Evolutionary conservation across 2,888 invertebrate species (phyloP).

Genomic region (Volucella inflata): DNA sequence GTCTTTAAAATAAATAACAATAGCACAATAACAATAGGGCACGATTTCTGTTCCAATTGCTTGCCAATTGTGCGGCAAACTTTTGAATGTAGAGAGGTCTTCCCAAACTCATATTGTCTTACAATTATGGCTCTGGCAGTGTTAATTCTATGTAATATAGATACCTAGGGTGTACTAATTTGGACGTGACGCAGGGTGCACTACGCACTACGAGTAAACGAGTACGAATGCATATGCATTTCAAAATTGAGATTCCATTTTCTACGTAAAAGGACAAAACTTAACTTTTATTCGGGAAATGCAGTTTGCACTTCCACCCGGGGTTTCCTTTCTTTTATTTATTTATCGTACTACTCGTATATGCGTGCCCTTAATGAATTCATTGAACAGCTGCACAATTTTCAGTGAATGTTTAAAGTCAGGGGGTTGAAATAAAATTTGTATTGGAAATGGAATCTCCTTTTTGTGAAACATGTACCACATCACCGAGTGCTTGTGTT

Average conservation of each 20-base stretch:
- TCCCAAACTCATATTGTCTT: slow-evolving; percentile 21
- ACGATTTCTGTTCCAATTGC: slow-evolving; percentile 47
- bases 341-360: not conserved
- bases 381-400: slow-evolving; percentile 62
- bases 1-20: slow-evolving; percentile 43
- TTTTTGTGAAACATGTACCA: slow-evolving; percentile 57
- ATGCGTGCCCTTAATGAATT: slow-evolving; percentile 59
- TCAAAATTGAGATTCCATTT: slow-evolving; percentile 40
- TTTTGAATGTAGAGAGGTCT: slow-evolving; percentile 22
- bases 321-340: slow-evolving; percentile 33
- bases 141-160: slow-evolving; percentile 6
- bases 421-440: slow-evolving; percentile 39
- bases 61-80: slow-evolving; percentile 60
- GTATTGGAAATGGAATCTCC: slow-evolving; percentile 48
- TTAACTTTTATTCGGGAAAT: slow-evolving; percentile 54
- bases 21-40: slow-evolving; percentile 35
- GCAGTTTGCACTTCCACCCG: slow-evolving; percentile 56
- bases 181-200: slow-evolving; percentile 65
- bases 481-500: slow-evolving; percentile 31
- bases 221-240: slow-evolving; percentile 1
- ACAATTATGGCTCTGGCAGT: slow-evolving; percentile 21
- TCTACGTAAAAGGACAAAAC: slow-evolving; percentile 47
- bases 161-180: slow-evolving; percentile 19
- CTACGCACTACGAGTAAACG: not conserved
- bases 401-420: slow-evolving; percentile 25